A percentile compares a stretch with the other conserved stretches of the same genome.
Conservation (phyloP, 1,140 invertebrate genomes). For the Prorops nasuta region DNA sequence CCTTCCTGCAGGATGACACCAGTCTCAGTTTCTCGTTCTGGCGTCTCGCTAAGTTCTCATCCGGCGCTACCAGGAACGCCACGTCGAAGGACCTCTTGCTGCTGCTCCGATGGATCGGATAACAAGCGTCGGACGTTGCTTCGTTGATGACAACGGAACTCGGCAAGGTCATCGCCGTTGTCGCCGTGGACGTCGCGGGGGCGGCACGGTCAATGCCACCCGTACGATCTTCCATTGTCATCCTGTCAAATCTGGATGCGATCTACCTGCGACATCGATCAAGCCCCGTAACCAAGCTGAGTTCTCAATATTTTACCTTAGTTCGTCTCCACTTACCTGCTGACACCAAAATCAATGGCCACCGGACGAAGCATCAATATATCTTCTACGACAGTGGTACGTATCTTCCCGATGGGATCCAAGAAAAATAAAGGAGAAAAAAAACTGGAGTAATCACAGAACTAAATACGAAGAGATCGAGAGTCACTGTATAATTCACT, state of each 20-base stretch:
- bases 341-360: too few species aligned
- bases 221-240: slow-evolving; percentile 57
- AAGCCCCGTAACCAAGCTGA: too few species aligned
- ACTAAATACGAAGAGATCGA: too few species aligned
- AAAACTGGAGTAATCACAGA: too few species aligned
- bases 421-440: too few species aligned
- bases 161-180: slow-evolving; percentile 27
- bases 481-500: too few species aligned
- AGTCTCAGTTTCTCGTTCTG: slow-evolving; percentile 63
- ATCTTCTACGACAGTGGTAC: too few species aligned
- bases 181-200: slow-evolving; percentile 40
- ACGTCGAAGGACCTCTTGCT: slow-evolving; percentile 82
- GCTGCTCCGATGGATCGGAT: slow-evolving; percentile 46
- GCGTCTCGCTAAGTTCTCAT: slow-evolving; percentile 72
- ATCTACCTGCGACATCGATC: slow-evolving; percentile 31
- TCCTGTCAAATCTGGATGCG: slow-evolving; percentile 37
- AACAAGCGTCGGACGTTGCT: slow-evolving; percentile 43
- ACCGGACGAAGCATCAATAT: too few species aligned
- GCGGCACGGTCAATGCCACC: slow-evolving; percentile 50
- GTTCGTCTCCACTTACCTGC: too few species aligned
- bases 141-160: slow-evolving; percentile 32
- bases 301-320: too few species aligned
- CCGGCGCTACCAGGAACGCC: slow-evolving; percentile 82
- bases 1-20: slow-evolving; percentile 51
- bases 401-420: too few species aligned